Conservation (phyloP, 2,888 invertebrate species). For the Acanthoscelides obtectus region DNA sequence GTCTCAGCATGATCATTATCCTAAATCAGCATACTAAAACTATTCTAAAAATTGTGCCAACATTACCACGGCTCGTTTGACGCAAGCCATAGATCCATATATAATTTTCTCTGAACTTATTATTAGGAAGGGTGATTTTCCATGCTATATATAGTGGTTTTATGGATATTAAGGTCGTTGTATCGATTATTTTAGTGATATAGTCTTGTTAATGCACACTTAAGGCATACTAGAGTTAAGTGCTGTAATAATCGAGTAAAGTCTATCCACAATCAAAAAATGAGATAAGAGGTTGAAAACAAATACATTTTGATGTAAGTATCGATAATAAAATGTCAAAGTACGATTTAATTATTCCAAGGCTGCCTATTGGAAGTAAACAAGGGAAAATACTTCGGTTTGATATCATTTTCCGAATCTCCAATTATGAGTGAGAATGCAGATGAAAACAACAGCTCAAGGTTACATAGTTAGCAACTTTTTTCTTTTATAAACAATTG, state of each 20-base stretch:
- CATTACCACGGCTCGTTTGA: background rate
- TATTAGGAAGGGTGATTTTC: background rate
- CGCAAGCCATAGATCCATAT: background rate
- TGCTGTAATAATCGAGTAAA: background rate
- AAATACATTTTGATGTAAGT: background rate
- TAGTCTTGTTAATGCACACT: background rate
- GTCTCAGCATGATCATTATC: background rate
- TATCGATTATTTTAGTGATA: background rate
- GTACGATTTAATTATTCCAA: background rate
- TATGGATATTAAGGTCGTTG: background rate
- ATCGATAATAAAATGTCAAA: background rate
- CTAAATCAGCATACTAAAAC: background rate
- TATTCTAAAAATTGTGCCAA: background rate
- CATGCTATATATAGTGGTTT: background rate
- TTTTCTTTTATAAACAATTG: too few relatives aligned
- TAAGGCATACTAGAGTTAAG: background rate
- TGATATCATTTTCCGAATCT: background rate
- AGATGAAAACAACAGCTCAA: background rate
- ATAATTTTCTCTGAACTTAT: background rate
- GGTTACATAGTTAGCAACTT: too few relatives aligned
- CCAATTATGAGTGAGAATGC: background rate
- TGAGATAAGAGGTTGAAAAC: background rate
- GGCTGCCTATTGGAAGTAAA: background rate
- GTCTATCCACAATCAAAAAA: background rate
- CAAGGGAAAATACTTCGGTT: background rate